Conservation (phyloP, 2,113 vertebrate genomes). For the Corythoichthys intestinalis region DNA sequence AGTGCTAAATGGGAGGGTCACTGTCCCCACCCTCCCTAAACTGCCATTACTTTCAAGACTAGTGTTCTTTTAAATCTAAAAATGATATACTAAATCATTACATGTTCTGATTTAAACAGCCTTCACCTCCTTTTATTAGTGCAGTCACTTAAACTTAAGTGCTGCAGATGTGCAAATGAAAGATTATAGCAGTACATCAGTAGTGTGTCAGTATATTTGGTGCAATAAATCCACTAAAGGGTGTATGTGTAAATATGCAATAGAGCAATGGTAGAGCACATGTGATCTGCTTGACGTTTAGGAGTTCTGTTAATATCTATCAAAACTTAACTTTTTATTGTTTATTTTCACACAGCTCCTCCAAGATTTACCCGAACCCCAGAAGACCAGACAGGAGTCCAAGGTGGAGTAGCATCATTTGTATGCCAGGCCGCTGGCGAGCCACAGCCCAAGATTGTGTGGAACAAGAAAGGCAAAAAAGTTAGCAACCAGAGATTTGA, state of each 20-base stretch:
- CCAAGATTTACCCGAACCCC: conserved; percentile 92
- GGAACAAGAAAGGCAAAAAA: conserved; percentile 99
- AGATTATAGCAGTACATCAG: conserved; percentile 15
- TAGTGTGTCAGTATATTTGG: neutral
- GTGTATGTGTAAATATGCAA: neutral
- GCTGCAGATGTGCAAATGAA: conserved; percentile 19
- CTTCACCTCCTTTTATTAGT: neutral
- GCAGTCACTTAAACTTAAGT: neutral
- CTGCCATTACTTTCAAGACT: neutral
- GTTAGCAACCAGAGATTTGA: conserved; percentile 99
- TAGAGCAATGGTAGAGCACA: neutral
- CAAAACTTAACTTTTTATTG: neutral
- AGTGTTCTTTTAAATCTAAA: neutral
- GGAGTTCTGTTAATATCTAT: neutral
- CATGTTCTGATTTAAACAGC: conserved; percentile 8
- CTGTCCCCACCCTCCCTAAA: too few species aligned
- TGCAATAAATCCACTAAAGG: conserved; percentile 12
- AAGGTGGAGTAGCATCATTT: conserved; percentile 94
- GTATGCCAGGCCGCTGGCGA: conserved; percentile 96
- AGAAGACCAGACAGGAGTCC: conserved; percentile 92
- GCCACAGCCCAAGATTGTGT: conserved; percentile 94
- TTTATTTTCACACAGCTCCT: conserved; percentile 75
- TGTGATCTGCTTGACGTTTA: conserved; percentile 1
- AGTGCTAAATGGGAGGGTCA: too few species aligned
- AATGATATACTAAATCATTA: neutral